Percentiles rank a stretch among this genome's conserved stretches.
phyloP scores from a whole-genome alignment of 2,797 vertebrate genomes.

The Phalanger gymnotis region DNA sequence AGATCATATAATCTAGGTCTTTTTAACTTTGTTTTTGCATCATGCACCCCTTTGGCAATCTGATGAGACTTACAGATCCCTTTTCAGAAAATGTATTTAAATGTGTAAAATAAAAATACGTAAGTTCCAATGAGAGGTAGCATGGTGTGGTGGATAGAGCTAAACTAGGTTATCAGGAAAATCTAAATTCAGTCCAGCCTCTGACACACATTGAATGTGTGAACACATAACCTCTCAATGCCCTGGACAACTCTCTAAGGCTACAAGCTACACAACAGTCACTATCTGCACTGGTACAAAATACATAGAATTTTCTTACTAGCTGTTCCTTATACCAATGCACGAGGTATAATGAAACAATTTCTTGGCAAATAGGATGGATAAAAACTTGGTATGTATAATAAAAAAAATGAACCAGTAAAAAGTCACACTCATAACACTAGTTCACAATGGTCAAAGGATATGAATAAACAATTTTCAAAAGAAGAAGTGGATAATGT shows the following conservation, averaged over 20 bases:
- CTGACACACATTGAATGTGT: background rate
- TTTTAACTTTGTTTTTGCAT: background rate
- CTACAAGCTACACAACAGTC: background rate
- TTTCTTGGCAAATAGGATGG: background rate
- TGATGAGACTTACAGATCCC: background rate
- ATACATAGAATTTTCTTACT: background rate
- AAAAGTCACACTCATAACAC: background rate
- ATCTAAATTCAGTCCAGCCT: background rate
- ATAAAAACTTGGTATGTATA: background rate
- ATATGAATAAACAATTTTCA: background rate
- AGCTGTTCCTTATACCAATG: background rate
- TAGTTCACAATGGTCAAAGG: background rate
- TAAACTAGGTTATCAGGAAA: background rate
- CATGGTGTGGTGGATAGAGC: background rate
- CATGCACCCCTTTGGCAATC: background rate
- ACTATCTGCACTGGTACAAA: background rate
- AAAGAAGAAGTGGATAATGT: background rate
- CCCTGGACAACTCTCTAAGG: background rate
- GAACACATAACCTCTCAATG: background rate
- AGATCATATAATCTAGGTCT: too few relatives aligned
- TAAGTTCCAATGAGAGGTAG: background rate
- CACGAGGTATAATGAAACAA: background rate
- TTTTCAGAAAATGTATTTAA: background rate
- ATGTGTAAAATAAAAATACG: background rate
- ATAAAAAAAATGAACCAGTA: background rate